Percentiles rank a stretch among this genome's conserved stretches.
Conservation (phyloP, 2,797 vertebrate genomes). For the Loriculus beryllinus region DNA sequence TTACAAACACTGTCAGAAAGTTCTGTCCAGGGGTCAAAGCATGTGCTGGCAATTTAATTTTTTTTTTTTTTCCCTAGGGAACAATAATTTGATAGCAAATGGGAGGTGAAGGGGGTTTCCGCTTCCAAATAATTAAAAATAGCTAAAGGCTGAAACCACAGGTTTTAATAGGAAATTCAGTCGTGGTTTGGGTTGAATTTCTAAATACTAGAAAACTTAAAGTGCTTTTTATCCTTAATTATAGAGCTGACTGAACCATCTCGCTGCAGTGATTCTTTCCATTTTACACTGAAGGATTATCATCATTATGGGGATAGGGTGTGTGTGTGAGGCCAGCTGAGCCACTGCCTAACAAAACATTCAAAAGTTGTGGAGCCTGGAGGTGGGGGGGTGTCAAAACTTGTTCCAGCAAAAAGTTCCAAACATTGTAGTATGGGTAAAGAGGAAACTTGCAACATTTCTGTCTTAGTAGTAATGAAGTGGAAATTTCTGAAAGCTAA, state of each 20-base stretch:
- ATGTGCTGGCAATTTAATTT: background rate
- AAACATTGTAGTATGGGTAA: background rate
- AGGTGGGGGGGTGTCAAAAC: background rate
- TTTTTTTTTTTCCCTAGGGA: background rate
- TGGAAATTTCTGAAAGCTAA: background rate
- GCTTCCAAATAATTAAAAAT: background rate
- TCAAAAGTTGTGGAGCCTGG: background rate
- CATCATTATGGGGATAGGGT: rapidly evolving
- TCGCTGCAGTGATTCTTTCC: background rate
- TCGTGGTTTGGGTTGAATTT: background rate
- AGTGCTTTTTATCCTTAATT: background rate
- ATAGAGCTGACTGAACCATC: background rate
- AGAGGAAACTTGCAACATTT: background rate
- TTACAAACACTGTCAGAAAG: background rate
- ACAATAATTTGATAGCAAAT: background rate
- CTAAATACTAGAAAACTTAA: background rate
- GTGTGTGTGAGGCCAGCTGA: background rate
- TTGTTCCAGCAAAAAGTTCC: background rate
- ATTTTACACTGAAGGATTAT: background rate
- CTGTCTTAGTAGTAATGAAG: background rate
- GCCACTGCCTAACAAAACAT: background rate
- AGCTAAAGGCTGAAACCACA: background rate
- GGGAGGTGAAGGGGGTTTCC: background rate
- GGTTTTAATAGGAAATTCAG: background rate
- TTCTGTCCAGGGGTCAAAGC: background rate